A percentile compares a stretch with the other conserved stretches of the same genome.
These are phyloP conservation scores for Ploceus nigricollis DNA, from an alignment of 2,113 vertebrate genomes.

Conservation along the genomic window DNA sequence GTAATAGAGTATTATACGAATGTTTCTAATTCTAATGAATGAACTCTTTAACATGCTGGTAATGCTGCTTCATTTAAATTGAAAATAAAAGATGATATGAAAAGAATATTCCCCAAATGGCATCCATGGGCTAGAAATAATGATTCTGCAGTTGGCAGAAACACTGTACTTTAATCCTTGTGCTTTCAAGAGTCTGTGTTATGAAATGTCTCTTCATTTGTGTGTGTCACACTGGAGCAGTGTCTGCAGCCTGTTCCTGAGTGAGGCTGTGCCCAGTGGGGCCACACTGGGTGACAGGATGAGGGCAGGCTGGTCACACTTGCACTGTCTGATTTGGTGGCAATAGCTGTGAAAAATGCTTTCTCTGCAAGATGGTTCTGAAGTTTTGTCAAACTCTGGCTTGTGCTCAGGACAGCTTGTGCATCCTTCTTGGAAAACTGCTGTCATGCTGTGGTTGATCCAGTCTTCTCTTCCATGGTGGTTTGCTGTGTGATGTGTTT, in stretches of 20 bases:
- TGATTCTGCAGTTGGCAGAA: background rate
- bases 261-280: background rate
- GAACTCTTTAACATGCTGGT: background rate
- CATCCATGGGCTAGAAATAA: background rate
- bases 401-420: background rate
- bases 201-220: background rate
- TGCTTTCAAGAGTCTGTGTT: background rate
- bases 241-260: background rate
- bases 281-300: rapidly evolving
- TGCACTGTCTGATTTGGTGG: background rate
- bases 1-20: background rate
- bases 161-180: background rate
- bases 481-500: background rate
- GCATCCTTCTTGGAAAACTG: background rate
- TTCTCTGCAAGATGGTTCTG: background rate
- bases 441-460: background rate
- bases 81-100: background rate
- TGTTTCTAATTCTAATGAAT: background rate
- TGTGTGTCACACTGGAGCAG: background rate
- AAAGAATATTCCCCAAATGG: background rate
- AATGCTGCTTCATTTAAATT: background rate
- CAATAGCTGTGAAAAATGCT: background rate
- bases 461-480: background rate
- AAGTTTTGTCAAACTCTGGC: background rate
- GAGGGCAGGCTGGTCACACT: background rate